Evolutionary conservation across 2,797 vertebrate genomes (phyloP).

Genomic region (Simalia tracyae): DNA sequence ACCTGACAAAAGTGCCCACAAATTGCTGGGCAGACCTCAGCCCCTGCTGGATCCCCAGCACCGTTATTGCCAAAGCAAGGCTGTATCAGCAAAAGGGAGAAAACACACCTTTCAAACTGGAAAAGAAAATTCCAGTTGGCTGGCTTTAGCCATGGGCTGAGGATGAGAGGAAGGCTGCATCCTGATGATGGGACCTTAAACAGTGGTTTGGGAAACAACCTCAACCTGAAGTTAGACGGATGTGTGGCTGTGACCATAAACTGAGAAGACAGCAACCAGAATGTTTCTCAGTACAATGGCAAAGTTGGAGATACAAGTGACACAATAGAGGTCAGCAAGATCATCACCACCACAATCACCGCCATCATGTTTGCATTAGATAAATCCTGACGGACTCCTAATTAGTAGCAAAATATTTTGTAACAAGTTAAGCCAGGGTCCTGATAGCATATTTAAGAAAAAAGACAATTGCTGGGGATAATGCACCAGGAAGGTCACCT

Average conservation of each 20-base stretch:
- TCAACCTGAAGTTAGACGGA: background rate
- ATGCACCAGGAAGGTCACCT: background rate
- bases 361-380: background rate
- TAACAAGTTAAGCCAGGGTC: background rate
- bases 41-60: background rate
- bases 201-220: background rate
- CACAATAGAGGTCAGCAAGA: background rate
- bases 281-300: background rate
- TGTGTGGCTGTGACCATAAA: background rate
- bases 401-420: background rate
- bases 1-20: background rate
- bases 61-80: background rate
- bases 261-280: background rate
- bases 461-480: background rate
- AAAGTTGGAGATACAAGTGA: background rate
- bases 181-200: background rate
- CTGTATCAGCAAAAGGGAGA: background rate
- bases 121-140: background rate
- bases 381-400: background rate
- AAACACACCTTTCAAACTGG: background rate
- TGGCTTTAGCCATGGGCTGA: background rate
- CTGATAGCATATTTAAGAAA: background rate
- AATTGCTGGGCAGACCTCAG: background rate
- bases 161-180: background rate
- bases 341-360: too few species aligned